phyloP scores from a whole-genome alignment of 1,140 invertebrate genomes.

The Heliothis subflexa region DNA sequence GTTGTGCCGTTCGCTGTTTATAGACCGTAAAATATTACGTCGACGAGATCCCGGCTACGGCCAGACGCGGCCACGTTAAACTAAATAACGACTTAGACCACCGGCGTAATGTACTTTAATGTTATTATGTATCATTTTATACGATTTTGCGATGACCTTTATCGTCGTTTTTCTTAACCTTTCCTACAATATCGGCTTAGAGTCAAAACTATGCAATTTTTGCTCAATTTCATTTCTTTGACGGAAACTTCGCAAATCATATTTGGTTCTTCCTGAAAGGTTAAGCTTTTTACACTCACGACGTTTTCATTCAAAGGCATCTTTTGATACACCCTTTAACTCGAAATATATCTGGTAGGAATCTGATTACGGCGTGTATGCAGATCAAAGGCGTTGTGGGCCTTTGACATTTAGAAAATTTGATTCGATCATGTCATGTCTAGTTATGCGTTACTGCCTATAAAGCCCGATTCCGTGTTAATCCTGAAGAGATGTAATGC shows the following conservation, averaged over 20 bases:
- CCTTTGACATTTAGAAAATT: not conserved
- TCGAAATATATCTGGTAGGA: too few relatives aligned
- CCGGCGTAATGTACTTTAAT: conserved; percentile 4
- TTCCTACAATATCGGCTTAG: too few relatives aligned
- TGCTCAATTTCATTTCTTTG: too few relatives aligned
- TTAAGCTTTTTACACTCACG: too few relatives aligned
- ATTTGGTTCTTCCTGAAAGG: too few relatives aligned
- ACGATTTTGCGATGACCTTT: not conserved
- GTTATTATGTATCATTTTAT: conserved; percentile 16
- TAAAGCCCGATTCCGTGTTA: too few relatives aligned
- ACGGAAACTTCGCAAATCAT: too few relatives aligned
- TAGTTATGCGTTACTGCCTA: too few relatives aligned
- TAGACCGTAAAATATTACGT: conserved; percentile 72
- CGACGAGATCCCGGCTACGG: conserved; percentile 32
- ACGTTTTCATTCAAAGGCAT: not conserved
- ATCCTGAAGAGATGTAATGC: too few relatives aligned
- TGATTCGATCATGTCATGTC: not conserved
- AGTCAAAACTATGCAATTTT: too few relatives aligned
- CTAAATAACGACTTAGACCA: conserved; percentile 41
- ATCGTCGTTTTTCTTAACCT: not conserved
- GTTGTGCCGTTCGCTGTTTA: conserved; percentile 60
- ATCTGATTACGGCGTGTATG: too few relatives aligned
- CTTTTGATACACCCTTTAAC: not conserved
- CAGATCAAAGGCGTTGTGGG: not conserved
- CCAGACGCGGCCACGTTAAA: conserved; percentile 37